Evolutionary conservation across 2,113 vertebrate genomes (phyloP).

Genomic region (Paralichthys olivaceus): DNA sequence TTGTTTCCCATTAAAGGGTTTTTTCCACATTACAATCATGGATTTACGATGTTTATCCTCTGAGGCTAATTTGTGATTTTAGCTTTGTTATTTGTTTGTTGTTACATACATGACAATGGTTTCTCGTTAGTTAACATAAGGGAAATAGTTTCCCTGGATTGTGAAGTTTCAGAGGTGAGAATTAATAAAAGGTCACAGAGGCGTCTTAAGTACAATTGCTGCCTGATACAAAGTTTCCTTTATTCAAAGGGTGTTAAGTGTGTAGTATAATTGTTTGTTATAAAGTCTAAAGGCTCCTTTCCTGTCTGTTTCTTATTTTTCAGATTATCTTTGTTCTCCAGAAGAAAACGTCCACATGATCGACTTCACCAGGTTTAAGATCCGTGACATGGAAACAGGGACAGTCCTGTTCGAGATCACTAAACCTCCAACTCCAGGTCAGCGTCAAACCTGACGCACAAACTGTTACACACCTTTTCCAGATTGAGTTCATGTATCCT

Average conservation of each 20-base stretch:
- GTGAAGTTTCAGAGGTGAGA: neutral
- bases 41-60: no score
- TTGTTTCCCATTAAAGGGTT: no score
- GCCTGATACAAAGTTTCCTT: no score
- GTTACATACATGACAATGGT: no score
- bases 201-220: neutral
- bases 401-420: slow-evolving; percentile 97
- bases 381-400: slow-evolving; percentile 98
- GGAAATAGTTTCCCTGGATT: slow-evolving; percentile 17
- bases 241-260: no score
- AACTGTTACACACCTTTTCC: neutral
- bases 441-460: slow-evolving; percentile 1
- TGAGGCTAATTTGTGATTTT: no score
- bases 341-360: slow-evolving; percentile 98
- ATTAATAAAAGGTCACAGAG: neutral
- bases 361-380: slow-evolving; percentile 98
- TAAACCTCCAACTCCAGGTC: slow-evolving; percentile 92
- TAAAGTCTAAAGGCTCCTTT: neutral
- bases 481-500: neutral
- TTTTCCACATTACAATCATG: no score
- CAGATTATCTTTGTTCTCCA: slow-evolving; percentile 95
- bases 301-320: slow-evolving; percentile 35
- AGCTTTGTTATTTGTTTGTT: neutral
- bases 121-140: no score
- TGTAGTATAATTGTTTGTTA: neutral